phyloP scores from a whole-genome alignment of 2,113 vertebrate species.

The Lophius piscatorius region DNA sequence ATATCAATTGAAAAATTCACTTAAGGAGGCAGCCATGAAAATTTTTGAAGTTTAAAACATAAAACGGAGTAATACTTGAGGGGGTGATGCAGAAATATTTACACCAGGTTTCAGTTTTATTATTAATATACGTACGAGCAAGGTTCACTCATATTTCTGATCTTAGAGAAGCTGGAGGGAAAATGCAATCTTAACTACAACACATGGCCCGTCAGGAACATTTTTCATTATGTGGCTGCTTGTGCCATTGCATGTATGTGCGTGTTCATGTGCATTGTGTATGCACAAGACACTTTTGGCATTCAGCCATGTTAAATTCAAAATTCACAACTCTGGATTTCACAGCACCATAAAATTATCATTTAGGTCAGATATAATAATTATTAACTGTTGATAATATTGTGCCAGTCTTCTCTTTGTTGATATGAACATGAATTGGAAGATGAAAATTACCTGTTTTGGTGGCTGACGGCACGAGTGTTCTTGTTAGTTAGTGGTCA shows the following conservation, averaged over 20 bases:
- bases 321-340: constrained; percentile 63
- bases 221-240: constrained; percentile 38
- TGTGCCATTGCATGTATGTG: constrained; percentile 10
- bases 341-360: constrained; percentile 64
- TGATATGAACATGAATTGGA: constrained; percentile 59
- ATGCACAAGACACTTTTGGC: constrained; percentile 46
- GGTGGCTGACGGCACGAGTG: constrained; percentile 67
- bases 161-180: constrained; percentile 20
- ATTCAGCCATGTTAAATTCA: constrained; percentile 50
- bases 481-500: constrained; percentile 59
- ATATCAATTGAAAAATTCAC: constrained; percentile 70
- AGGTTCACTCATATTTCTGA: constrained; percentile 15
- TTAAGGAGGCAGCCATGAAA: constrained; percentile 59
- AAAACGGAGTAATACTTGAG: constrained; percentile 29
- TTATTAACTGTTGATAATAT: constrained; percentile 71
- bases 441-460: constrained; percentile 62
- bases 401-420: constrained; percentile 60
- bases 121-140: constrained; percentile 26
- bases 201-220: constrained; percentile 6
- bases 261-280: not conserved
- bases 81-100: constrained; percentile 34
- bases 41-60: constrained; percentile 55
- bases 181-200: constrained; percentile 9
- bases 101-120: constrained; percentile 39
- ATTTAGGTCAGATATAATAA: constrained; percentile 62